These are phyloP conservation scores for Oscheius sp. DNA, from an alignment of 2,888 invertebrate genomes.

Conservation along the genomic window DNA sequence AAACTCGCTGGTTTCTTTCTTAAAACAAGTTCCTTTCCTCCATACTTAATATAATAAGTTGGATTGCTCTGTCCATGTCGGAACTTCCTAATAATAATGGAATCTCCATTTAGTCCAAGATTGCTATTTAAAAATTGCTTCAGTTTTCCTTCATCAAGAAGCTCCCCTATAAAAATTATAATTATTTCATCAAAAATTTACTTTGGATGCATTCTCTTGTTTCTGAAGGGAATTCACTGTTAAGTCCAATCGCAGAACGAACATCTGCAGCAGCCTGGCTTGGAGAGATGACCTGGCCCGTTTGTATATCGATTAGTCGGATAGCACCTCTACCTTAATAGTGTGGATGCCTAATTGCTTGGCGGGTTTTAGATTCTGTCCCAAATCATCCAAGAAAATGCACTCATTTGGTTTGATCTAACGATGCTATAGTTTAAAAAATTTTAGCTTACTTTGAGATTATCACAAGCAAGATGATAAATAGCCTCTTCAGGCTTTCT, in stretches of 20 bases:
- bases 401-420: conserved; percentile 41
- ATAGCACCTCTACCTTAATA: conserved; percentile 69
- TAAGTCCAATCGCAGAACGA: conserved; percentile 21
- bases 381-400: conserved; percentile 73
- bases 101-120: conserved; percentile 25
- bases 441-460: conserved; percentile 40
- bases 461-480: conserved; percentile 68
- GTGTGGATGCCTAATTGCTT: conserved; percentile 71
- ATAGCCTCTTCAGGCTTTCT: conserved; percentile 72
- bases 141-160: conserved; percentile 37
- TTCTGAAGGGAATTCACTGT: conserved; percentile 37
- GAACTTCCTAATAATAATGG: conserved; percentile 50
- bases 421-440: background rate
- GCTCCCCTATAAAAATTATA: conserved; percentile 37
- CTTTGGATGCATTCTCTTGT: conserved; percentile 47
- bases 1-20: conserved; percentile 72
- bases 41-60: conserved; percentile 72
- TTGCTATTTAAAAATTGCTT: conserved; percentile 28
- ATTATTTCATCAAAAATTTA: conserved; percentile 19
- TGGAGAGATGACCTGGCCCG: conserved; percentile 28
- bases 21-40: conserved; percentile 71
- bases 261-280: conserved; percentile 43
- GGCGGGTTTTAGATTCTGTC: conserved; percentile 72
- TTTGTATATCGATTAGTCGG: background rate
- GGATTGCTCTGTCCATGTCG: conserved; percentile 73